phyloP scores from a whole-genome alignment of 2,797 vertebrate genomes.

The Rhabdomys pumilio region DNA sequence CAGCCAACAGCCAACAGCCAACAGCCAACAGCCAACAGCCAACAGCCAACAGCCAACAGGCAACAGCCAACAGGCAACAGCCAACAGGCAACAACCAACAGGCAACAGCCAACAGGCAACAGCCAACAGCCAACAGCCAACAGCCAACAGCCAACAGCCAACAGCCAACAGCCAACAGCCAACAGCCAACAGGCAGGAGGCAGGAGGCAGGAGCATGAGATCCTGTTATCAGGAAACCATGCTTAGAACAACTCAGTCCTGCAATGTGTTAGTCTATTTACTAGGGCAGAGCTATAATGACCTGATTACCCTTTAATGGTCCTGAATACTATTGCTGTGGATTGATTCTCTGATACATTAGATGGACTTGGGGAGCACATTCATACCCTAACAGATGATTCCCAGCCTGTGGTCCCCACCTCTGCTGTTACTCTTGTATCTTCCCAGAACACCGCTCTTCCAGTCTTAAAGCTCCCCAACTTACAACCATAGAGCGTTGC shows the following conservation, averaged over 20 bases:
- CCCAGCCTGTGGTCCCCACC: not conserved
- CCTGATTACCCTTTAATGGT: not conserved
- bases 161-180: too few species aligned
- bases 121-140: too few species aligned
- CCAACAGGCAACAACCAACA: too few species aligned
- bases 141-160: too few species aligned
- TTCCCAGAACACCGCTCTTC: not conserved
- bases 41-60: too few species aligned
- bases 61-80: too few species aligned
- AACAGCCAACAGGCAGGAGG: too few species aligned
- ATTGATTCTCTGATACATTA: not conserved
- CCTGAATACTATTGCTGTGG: too few species aligned
- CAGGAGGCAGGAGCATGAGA: not conserved
- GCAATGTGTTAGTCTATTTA: not conserved
- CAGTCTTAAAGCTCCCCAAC: not conserved
- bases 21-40: too few species aligned
- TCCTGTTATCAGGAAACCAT: not conserved
- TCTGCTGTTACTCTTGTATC: not conserved
- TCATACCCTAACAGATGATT: not conserved
- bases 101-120: too few species aligned
- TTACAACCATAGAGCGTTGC: not conserved
- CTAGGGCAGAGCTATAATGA: not conserved
- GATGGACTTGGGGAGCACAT: not conserved
- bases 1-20: too few species aligned
- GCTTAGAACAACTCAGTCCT: not conserved